These are phyloP conservation scores for Axis porcinus DNA, from an alignment of 2,113 vertebrate genomes.

Conservation along the genomic window DNA sequence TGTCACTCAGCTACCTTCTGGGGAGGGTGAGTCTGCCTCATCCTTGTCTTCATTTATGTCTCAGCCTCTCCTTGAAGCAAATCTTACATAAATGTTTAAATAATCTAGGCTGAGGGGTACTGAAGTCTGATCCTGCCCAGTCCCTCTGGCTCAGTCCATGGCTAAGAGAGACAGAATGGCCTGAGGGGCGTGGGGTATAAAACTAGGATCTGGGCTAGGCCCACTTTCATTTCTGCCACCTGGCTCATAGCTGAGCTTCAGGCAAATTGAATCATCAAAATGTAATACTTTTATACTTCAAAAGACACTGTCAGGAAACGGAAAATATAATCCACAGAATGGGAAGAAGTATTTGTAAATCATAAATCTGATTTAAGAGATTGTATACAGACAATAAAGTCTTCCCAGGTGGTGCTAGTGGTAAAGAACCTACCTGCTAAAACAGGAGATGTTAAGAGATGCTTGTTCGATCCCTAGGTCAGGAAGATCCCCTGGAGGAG, in stretches of 20 bases:
- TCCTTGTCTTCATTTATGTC: neutral
- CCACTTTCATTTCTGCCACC: neutral
- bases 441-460: neutral
- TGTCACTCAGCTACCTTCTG: neutral
- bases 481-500: neutral
- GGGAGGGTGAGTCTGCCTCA: neutral
- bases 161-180: neutral
- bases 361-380: neutral
- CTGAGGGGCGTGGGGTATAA: neutral
- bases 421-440: neutral
- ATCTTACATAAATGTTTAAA: neutral
- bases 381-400: neutral
- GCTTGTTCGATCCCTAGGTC: neutral
- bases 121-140: neutral
- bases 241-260: neutral
- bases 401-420: neutral
- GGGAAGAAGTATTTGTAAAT: neutral
- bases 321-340: neutral
- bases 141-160: neutral
- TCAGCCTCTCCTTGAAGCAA: neutral
- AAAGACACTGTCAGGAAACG: neutral
- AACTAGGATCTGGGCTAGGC: neutral
- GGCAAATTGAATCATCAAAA: neutral
- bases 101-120: neutral
- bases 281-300: neutral